Conservation (phyloP, 1,140 invertebrate species). For the Cheumatopsyche charites region DNA sequence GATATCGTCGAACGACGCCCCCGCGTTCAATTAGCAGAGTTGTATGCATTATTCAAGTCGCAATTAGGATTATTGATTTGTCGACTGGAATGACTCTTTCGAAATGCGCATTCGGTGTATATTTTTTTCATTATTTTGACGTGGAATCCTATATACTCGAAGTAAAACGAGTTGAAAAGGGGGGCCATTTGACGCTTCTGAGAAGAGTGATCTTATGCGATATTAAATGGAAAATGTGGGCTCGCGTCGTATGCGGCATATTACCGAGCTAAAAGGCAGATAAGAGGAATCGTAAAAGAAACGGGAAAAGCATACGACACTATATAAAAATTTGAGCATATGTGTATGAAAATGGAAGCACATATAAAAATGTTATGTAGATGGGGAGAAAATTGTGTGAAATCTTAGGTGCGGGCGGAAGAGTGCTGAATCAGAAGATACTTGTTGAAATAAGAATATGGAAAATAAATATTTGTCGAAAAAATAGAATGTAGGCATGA, state of each 20-base stretch:
- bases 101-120: no score
- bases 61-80: no score
- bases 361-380: background rate
- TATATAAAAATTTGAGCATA: slow-evolving; percentile 8
- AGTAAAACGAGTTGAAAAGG: no score
- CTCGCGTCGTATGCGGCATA: background rate
- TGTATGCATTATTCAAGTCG: no score
- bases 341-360: background rate
- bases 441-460: background rate
- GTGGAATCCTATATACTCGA: no score
- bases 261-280: background rate
- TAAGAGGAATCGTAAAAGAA: slow-evolving; percentile 22
- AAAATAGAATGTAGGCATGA: background rate
- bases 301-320: slow-evolving; percentile 14
- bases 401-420: background rate
- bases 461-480: background rate
- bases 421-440: no score
- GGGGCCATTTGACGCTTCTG: background rate
- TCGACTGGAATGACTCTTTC: no score
- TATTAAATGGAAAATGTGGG: slow-evolving; percentile 2
- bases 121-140: no score
- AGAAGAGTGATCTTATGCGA: background rate
- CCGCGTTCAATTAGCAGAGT: no score
- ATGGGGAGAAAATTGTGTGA: background rate
- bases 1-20: no score